Conservation (phyloP, 1,140 invertebrate species). For the Polyergus mexicanus region DNA sequence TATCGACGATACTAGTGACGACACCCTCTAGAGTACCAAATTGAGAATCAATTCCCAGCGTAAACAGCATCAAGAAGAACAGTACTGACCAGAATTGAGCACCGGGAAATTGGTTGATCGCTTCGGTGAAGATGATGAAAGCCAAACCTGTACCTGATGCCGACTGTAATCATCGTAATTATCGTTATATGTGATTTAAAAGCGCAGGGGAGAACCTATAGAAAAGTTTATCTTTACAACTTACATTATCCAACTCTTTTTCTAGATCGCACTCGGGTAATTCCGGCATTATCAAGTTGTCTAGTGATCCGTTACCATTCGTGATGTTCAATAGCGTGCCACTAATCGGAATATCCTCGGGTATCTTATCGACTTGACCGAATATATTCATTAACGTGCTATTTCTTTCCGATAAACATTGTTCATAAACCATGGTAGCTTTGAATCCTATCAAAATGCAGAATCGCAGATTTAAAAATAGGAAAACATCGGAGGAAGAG, state of each 20-base stretch:
- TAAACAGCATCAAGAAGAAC: constrained; percentile 98
- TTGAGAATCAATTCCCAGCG: constrained; percentile 97
- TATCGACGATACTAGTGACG: constrained; percentile 97
- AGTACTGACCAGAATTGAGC: constrained; percentile 97
- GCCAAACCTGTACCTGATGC: constrained; percentile 97
- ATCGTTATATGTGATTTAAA: constrained; percentile 7
- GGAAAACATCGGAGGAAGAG: background rate
- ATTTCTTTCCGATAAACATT: constrained; percentile 90
- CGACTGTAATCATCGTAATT: constrained; percentile 89
- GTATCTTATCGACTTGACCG: constrained; percentile 85
- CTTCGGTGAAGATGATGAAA: constrained; percentile 98
- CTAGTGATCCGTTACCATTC: constrained; percentile 88
- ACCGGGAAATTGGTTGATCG: constrained; percentile 97
- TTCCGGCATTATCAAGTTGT: constrained; percentile 88
- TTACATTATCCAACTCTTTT: constrained; percentile 95
- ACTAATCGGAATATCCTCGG: constrained; percentile 85
- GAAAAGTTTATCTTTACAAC: constrained; percentile 76
- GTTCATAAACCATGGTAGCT: constrained; percentile 93
- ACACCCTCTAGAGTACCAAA: constrained; percentile 98
- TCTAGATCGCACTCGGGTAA: constrained; percentile 93
- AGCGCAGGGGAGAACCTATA: background rate
- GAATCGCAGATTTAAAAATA: background rate
- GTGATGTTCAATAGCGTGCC: constrained; percentile 87
- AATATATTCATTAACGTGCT: constrained; percentile 87
- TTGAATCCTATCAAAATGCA: constrained; percentile 90